Conservation (phyloP, 2,113 vertebrate species). For the Microcebus tavaratra region DNA sequence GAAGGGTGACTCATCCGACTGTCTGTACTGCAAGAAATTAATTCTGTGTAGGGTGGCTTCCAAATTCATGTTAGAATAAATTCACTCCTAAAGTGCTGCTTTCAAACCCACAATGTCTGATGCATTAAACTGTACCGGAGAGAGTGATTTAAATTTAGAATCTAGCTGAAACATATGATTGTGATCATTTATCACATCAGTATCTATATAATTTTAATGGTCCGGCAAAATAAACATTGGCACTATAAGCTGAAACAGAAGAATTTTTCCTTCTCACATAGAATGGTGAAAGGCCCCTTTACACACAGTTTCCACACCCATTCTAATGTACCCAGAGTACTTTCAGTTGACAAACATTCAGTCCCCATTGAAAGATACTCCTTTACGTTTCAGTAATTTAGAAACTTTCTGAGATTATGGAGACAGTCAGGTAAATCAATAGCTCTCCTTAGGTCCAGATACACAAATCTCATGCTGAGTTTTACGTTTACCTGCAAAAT, state of each 20-base stretch:
- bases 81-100: not conserved
- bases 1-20: not conserved
- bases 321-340: not conserved
- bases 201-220: not conserved
- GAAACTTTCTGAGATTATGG: not conserved
- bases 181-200: not conserved
- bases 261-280: not conserved
- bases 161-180: not conserved
- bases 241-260: not conserved
- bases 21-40: not conserved
- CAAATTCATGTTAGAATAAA: conserved; percentile 32
- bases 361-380: not conserved
- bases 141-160: conserved; percentile 48
- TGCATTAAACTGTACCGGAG: not conserved
- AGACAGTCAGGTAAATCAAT: not conserved
- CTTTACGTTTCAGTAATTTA: not conserved
- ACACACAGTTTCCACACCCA: not conserved
- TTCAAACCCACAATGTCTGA: conserved; percentile 41
- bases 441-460: not conserved
- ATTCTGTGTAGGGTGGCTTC: conserved; percentile 27
- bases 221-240: not conserved
- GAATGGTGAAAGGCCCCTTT: not conserved
- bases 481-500: conserved; percentile 80
- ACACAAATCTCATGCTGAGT: not conserved
- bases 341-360: not conserved